Evolutionary conservation across 1,140 invertebrate genomes (phyloP), one percentile per base, ranked within the genome.

Genomic region (Papilio glaucus): DNA sequence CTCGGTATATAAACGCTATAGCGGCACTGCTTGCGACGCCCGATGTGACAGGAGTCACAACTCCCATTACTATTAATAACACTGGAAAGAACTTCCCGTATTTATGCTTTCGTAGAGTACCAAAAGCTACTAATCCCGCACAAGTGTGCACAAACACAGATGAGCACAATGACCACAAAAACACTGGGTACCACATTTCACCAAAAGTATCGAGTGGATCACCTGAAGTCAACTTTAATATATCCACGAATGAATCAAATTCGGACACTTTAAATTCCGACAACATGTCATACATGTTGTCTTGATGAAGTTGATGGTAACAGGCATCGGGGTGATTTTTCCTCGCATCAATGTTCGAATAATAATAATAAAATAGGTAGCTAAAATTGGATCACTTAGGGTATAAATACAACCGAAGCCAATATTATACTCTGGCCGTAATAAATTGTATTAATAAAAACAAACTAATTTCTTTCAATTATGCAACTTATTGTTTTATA

Each of bases 121-220:
- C 96, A 91, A 99, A 98, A 21, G 98, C 97, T 77, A 99, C 97
- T 18, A 97, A 89, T n/a, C 97, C 97, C 72, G 98, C 98, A 83
- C 98, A 96, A 18, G 96, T 95, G 91, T 99, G 98, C 61, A 99
- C 97, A 86, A 99, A 96, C 83, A 98, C 95, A 24, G 98, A 99
- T 13, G 98, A 98, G 87, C 98, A 98, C 80, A 99, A 94, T 15
- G 97, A 97, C 98, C 98, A 99, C 71, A 99, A 93, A 94, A 98
- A 98, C 81, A 99, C 96, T 83, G 98, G 96, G 91, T 98, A 99
- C 98, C 98, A 99, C 96, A 99, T 99, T 92, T 98, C 98, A 94
- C 95, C 90, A 94, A 96, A 96, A 42, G 95, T 95, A 85, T 95
- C 94, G 61, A 96, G 92, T 33, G 93, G 93, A 80, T 95, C 94